Evolutionary conservation across 2,797 vertebrate genomes (phyloP).

Genomic region (Astyanax mexicanus): DNA sequence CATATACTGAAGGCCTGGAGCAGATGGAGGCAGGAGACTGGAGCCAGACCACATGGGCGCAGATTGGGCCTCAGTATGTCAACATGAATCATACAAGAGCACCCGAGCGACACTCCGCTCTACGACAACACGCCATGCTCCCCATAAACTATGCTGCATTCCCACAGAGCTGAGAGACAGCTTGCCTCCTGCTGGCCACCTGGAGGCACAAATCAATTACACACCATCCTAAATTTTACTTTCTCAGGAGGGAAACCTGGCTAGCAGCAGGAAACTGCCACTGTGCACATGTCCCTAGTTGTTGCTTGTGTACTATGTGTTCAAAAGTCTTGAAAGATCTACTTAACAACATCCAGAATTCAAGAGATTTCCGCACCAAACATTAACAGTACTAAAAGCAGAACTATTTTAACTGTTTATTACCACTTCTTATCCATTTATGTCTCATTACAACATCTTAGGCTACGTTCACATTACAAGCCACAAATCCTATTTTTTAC

Average conservation of each 20-base stretch:
- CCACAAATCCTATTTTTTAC: too few relatives aligned
- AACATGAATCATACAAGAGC: conserved; percentile 60
- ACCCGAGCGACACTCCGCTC: conserved; percentile 41
- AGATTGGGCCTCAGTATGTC: conserved; percentile 57
- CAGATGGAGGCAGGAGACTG: conserved; percentile 59
- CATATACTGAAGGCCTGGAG: conserved; percentile 53
- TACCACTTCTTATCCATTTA: too few relatives aligned
- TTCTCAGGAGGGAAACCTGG: not conserved
- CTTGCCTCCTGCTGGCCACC: conserved; percentile 48
- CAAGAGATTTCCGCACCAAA: too few relatives aligned
- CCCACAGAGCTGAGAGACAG: conserved; percentile 10
- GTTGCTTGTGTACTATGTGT: not conserved
- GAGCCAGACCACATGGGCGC: conserved; percentile 46
- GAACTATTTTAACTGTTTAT: too few relatives aligned
- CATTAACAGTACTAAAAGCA: too few relatives aligned
- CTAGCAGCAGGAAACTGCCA: not conserved
- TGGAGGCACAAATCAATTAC: conserved; percentile 1
- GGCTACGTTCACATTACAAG: too few relatives aligned
- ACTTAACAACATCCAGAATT: too few relatives aligned
- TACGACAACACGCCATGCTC: conserved; percentile 49
- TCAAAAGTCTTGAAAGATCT: too few relatives aligned
- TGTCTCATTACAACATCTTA: too few relatives aligned
- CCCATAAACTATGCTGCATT: conserved; percentile 28
- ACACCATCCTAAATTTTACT: not conserved
- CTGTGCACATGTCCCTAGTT: not conserved